These are phyloP conservation scores for Apeltes quadracus DNA, from an alignment of 2,113 vertebrate species.

Conservation along the genomic window DNA sequence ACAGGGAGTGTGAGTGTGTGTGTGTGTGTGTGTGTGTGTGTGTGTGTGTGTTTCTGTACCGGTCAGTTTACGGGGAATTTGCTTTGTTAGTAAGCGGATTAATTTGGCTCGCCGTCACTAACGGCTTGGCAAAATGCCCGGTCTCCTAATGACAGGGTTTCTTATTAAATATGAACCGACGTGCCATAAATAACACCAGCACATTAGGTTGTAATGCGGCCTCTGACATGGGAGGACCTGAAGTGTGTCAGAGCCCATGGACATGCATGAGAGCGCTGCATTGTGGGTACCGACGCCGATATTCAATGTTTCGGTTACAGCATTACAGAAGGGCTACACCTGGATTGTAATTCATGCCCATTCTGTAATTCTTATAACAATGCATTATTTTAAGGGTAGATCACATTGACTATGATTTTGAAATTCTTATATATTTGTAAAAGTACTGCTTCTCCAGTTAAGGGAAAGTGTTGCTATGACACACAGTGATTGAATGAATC, in stretches of 20 bases:
- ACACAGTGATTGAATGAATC: neutral
- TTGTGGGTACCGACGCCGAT: neutral
- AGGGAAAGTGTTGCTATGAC: no score
- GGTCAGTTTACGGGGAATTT: conserved; percentile 79
- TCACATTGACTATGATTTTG: neutral
- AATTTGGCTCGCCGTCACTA: conserved; percentile 72
- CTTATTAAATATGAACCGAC: conserved; percentile 74
- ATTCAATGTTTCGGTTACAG: neutral
- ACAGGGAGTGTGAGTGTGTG: conserved; percentile 16
- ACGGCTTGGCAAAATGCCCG: conserved; percentile 69
- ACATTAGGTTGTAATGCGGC: conserved; percentile 49
- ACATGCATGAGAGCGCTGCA: neutral
- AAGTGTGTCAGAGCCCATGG: conserved; percentile 18
- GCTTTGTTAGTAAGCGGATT: conserved; percentile 81
- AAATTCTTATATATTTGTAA: neutral
- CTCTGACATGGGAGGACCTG: conserved; percentile 13
- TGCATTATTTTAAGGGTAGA: neutral
- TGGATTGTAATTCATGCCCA: neutral
- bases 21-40: conserved; percentile 38
- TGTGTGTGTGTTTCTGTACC: conserved; percentile 59
- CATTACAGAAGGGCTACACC: neutral
- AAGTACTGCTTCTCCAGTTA: no score
- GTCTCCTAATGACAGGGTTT: conserved; percentile 62
- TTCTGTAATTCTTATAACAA: neutral
- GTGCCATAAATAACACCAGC: conserved; percentile 64